Conservation (phyloP, 2,113 vertebrate genomes). For the Eupsittula cactorum region DNA sequence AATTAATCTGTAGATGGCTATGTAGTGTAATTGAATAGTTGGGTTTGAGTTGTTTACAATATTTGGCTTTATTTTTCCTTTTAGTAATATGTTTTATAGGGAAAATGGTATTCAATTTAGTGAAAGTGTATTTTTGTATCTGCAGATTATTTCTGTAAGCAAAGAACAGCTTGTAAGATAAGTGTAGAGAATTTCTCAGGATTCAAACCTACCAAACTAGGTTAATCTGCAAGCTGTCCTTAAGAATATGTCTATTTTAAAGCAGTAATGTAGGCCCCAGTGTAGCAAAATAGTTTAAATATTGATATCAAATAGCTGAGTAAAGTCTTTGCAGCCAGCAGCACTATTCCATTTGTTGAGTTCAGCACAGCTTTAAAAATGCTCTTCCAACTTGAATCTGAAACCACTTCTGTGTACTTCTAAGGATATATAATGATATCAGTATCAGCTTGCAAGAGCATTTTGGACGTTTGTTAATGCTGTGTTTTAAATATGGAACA, state of each 20-base stretch:
- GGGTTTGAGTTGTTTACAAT: not conserved
- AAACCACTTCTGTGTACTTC: not conserved
- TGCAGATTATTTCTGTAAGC: not conserved
- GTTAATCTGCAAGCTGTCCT: not conserved
- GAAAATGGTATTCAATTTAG: not conserved
- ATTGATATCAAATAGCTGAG: not conserved
- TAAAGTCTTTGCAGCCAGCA: not conserved
- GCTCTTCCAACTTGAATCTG: not conserved
- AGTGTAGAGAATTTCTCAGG: not conserved
- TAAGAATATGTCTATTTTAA: not conserved
- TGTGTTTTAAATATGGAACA: not conserved
- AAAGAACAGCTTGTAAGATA: not conserved
- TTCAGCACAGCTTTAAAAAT: not conserved
- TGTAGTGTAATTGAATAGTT: not conserved
- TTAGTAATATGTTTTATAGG: not conserved
- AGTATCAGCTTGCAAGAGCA: not conserved
- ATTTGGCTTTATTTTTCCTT: not conserved
- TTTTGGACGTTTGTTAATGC: not conserved
- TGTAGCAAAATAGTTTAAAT: not conserved
- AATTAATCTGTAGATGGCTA: not conserved
- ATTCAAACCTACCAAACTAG: not conserved
- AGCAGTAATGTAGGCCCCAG: not conserved
- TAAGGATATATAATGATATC: not conserved
- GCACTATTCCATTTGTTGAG: not conserved
- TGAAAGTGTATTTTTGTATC: not conserved